phyloP scores from a whole-genome alignment of 2,797 vertebrate species.

The Arctocebus calabarensis region DNA sequence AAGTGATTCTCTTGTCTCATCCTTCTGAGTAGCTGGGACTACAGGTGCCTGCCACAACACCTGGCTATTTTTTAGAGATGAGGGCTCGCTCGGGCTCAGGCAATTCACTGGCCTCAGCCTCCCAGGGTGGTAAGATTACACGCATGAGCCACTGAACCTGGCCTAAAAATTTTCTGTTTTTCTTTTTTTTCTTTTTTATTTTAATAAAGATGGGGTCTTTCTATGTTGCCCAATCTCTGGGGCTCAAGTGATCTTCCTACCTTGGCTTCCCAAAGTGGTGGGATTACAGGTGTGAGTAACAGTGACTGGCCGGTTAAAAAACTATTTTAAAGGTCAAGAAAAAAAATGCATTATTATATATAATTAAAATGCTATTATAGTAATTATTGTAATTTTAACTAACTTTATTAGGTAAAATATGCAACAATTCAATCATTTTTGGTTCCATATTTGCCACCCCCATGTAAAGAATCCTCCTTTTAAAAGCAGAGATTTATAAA shows the following conservation, averaged over 20 bases:
- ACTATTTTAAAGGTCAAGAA: background rate
- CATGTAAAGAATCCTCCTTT: constrained; percentile 7
- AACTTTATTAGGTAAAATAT: constrained; percentile 61
- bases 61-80: too few relatives aligned
- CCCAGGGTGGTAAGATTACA: too few relatives aligned
- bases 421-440: constrained; percentile 2
- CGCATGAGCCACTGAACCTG: too few relatives aligned
- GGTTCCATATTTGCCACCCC: background rate
- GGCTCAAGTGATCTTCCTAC: background rate
- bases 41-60: too few relatives aligned
- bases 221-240: background rate
- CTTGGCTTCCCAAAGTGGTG: background rate
- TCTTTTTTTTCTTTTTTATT: too few relatives aligned
- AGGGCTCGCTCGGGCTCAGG: too few relatives aligned
- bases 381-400: background rate
- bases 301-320: background rate
- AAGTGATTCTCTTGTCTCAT: too few relatives aligned
- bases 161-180: too few relatives aligned
- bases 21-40: too few relatives aligned
- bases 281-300: background rate
- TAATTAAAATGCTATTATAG: background rate
- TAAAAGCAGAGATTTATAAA: constrained; percentile 7
- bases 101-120: too few relatives aligned
- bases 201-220: too few relatives aligned
- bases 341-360: constrained; percentile 13